phyloP scores from a whole-genome alignment of 2,113 vertebrate species.

The Chroicocephalus ridibundus region DNA sequence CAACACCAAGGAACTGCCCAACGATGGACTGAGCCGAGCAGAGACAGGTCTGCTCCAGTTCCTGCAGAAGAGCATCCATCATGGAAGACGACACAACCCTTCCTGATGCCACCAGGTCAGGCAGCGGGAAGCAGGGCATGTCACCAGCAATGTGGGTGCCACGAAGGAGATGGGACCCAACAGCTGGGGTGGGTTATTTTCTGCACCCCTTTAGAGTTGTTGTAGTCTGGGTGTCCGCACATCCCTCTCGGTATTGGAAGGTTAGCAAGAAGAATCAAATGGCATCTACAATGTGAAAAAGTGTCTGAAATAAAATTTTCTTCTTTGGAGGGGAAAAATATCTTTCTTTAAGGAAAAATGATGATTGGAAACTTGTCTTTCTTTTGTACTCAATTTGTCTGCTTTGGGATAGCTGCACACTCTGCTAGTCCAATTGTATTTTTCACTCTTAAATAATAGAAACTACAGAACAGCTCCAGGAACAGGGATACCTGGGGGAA shows the following conservation, averaged over 20 bases:
- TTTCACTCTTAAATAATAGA: neutral
- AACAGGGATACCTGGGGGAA: neutral
- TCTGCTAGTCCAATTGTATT: neutral
- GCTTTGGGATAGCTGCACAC: neutral
- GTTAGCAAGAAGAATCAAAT: neutral
- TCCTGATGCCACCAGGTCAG: neutral
- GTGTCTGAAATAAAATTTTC: neutral
- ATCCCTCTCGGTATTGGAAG: rapidly evolving
- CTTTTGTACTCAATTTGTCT: neutral
- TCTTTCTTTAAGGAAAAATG: neutral
- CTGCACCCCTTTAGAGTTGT: neutral
- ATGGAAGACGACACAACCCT: neutral
- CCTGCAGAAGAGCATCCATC: neutral
- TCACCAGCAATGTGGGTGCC: neutral
- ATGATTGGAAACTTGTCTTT: neutral
- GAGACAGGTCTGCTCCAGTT: neutral
- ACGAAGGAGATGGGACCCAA: neutral
- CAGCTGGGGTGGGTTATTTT: neutral
- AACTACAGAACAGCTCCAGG: neutral
- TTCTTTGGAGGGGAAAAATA: neutral
- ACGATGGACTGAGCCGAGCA: rapidly evolving
- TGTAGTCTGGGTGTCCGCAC: neutral
- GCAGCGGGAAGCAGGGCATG: rapidly evolving
- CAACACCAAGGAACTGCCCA: neutral
- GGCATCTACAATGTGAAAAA: neutral